phyloP scores from a whole-genome alignment of 35 echinoderm and acorn worm genomes.

The Heliocidaris tuberculata region DNA sequence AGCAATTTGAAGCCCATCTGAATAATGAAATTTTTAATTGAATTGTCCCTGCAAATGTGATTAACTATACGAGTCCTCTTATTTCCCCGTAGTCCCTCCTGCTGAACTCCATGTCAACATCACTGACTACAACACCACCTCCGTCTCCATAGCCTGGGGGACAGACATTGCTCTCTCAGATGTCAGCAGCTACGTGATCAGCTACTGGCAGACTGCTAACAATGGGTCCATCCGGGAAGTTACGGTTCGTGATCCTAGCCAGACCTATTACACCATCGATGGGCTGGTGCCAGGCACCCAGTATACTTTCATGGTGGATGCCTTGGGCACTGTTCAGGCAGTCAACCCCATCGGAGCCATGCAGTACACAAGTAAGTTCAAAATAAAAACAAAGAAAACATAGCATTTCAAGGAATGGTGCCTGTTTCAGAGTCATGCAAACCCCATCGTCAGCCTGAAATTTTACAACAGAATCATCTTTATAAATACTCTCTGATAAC shows the following conservation, averaged over 20 bases:
- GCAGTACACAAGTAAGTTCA: slow-evolving; percentile 29
- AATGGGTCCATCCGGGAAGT: neutral
- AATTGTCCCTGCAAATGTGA: no score
- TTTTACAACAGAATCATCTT: no score
- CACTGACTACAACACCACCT: slow-evolving; percentile 1
- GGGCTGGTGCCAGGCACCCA: neutral
- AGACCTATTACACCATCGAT: neutral
- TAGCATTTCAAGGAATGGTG: no score
- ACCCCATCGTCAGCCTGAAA: no score
- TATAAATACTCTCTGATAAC: no score
- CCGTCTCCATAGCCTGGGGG: slow-evolving; percentile 17
- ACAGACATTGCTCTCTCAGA: neutral
- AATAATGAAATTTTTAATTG: no score
- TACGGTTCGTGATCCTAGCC: neutral
- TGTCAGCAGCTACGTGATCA: neutral
- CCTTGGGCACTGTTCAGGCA: neutral
- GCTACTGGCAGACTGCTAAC: neutral
- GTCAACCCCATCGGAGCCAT: neutral
- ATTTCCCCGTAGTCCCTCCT: neutral
- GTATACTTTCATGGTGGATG: neutral
- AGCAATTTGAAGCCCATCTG: no score
- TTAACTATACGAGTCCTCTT: neutral
- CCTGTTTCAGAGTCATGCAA: no score
- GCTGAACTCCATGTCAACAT: neutral
- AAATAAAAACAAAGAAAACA: no score